phyloP scores from a whole-genome alignment of 37 sponge, comb jelly and placozoan species.

The Diacarnus erythraeanus region DNA sequence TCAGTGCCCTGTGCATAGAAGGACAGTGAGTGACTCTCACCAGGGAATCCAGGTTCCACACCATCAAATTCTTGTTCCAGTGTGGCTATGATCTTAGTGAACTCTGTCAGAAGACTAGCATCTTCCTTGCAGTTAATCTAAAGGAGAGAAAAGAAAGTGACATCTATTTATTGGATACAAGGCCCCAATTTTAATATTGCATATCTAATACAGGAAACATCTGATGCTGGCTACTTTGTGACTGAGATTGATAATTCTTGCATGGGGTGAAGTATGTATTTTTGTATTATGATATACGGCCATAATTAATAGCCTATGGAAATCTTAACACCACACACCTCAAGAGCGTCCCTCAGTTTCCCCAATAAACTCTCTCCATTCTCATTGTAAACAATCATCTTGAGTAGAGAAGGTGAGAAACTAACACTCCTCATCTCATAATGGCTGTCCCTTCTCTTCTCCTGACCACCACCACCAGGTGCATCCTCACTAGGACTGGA shows the following conservation, averaged over 20 bases:
- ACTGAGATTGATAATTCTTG: too few species aligned
- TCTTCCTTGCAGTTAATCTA: conserved; percentile 38
- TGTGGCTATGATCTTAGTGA: conserved; percentile 5
- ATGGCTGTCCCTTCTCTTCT: not conserved
- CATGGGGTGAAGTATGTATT: too few species aligned
- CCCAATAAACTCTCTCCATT: conserved; percentile 14
- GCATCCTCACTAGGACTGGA: not conserved
- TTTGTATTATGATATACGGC: not conserved
- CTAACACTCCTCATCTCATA: conserved; percentile 10
- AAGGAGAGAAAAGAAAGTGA: too few species aligned
- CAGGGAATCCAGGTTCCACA: not conserved
- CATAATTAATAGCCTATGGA: not conserved
- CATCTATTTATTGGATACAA: too few species aligned
- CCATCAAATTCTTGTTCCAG: conserved; percentile 5
- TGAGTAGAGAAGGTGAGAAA: conserved; percentile 32
- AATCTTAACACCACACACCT: too few species aligned
- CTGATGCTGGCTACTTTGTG: too few species aligned
- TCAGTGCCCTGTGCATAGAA: too few species aligned
- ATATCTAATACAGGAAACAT: too few species aligned
- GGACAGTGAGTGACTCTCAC: not conserved
- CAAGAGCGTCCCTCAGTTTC: conserved; percentile 30
- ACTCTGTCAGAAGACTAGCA: conserved; percentile 17
- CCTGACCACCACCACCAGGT: not conserved
- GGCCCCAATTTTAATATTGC: too few species aligned
- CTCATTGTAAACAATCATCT: conserved; percentile 17